Evolutionary conservation across 2,888 invertebrate species (phyloP).

Genomic region (Drosophila basisetae): DNA sequence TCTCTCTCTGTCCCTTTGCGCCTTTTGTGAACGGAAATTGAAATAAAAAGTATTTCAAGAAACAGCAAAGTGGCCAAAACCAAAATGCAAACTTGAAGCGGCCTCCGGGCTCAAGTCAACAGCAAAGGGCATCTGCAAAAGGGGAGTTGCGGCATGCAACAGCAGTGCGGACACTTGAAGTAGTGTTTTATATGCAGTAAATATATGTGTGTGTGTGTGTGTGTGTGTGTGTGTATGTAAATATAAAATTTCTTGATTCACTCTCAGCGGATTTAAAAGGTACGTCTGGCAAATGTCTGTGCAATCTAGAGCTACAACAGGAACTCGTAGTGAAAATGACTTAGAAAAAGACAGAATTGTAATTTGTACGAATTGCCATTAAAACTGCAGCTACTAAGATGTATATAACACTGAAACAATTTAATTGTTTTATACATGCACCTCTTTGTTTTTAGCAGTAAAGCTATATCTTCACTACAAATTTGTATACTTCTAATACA

Average conservation of each 20-base stretch:
- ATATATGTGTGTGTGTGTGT: slow-evolving; percentile 11
- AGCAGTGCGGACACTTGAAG: slow-evolving; percentile 64
- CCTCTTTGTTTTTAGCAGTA: neutral
- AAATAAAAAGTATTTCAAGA: slow-evolving; percentile 72
- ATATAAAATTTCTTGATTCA: slow-evolving; percentile 59
- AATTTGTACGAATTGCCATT: neutral
- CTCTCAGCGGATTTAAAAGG: slow-evolving; percentile 35
- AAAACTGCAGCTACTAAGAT: neutral
- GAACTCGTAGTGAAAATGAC: neutral
- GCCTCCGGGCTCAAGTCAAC: slow-evolving; percentile 53
- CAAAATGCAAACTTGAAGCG: slow-evolving; percentile 60
- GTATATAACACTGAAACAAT: neutral
- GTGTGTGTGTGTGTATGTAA: neutral
- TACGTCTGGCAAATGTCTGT: slow-evolving; percentile 1
- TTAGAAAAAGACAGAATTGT: neutral
- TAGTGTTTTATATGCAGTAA: slow-evolving; percentile 49
- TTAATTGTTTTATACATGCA: neutral
- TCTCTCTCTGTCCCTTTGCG: neutral
- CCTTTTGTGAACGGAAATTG: slow-evolving; percentile 73
- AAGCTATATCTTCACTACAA: neutral
- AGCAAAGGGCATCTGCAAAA: slow-evolving; percentile 2
- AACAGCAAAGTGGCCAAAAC: slow-evolving; percentile 53
- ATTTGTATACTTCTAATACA: neutral
- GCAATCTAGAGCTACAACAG: neutral
- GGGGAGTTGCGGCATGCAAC: slow-evolving; percentile 39